Evolutionary conservation across 2,888 invertebrate genomes (phyloP), one percentile per base, ranked within the genome.

Genomic region (Scaptomyza tumidula): DNA sequence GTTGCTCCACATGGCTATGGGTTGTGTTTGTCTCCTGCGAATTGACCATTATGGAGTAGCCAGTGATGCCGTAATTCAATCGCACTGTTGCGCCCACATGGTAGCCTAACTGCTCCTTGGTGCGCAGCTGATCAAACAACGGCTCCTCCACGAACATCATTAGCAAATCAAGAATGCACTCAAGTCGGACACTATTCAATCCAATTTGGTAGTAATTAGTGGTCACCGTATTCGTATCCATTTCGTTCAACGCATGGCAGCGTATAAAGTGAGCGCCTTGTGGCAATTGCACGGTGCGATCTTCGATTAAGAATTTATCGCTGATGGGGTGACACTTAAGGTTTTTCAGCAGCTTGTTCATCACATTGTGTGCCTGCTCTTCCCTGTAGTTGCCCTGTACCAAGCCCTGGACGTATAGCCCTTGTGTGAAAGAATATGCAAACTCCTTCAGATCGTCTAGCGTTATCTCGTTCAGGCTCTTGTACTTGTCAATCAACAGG

Each of bases 61-160:
- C 97, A 48, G 97, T 93, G 71, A 98, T 94, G 2, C 97, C 97
- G 86, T 94, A 95, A 0, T 96, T 96, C 85, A 96, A 94, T 29
- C 95, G 93, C 82, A 95, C 93, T 62, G 94, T 93, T 75, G 95
- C 95, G 83, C 93, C 95, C 24, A 98, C 97, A 89, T 95, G 94
- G 92, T 98, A 98, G 0, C 98, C 98, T 3, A 98, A 93, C 92
- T 98, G 98, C 88, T 98, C 96, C 91, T 96, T 95, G 0, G 98
- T 98, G 57, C 98, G 94, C 24, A 98, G 92, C 45, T 94, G 93
- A 92, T 98, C 96, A 92, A 98, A 98, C 48, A 97, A 93, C 0
- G 98, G 98, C 92, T 98, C 98, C 89, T 97, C 96, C 93, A 98
- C 96, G 62, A 97, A 92, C 93, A 97, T 96, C 93, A 95, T 94